Evolutionary conservation across 1,140 invertebrate species (phyloP).

Genomic region (Harpegnathos saltator): DNA sequence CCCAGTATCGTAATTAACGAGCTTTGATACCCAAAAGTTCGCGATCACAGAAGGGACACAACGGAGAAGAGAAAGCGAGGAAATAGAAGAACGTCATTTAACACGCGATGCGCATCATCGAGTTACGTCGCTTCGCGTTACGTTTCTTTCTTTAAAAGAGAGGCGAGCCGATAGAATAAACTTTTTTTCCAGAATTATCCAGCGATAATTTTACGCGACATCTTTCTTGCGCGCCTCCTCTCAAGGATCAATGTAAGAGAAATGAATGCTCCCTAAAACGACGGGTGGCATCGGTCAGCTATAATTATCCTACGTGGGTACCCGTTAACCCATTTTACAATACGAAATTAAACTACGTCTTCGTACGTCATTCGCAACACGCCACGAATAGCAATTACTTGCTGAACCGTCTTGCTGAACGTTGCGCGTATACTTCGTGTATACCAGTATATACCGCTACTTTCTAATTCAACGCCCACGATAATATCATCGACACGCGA

Average conservation of each 20-base stretch:
- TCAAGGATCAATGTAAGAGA: not conserved
- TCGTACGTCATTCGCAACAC: constrained; percentile 50
- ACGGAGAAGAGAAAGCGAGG: not conserved
- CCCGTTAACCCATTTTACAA: constrained; percentile 53
- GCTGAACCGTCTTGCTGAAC: not conserved
- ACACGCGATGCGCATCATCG: too few species aligned
- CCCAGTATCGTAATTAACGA: not conserved
- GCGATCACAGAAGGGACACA: not conserved
- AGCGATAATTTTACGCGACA: not conserved
- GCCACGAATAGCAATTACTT: constrained; percentile 60
- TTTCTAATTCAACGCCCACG: constrained; percentile 49
- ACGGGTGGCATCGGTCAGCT: not conserved
- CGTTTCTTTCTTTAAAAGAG: too few species aligned
- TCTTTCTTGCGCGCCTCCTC: not conserved
- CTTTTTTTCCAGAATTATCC: too few species aligned
- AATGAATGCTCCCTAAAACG: constrained; percentile 24
- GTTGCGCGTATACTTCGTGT: constrained; percentile 13
- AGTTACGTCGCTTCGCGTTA: too few species aligned
- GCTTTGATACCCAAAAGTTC: not conserved
- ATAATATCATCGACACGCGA: constrained; percentile 16
- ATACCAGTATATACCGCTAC: constrained; percentile 50
- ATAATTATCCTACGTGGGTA: constrained; percentile 34
- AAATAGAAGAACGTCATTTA: not conserved
- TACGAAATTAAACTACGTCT: constrained; percentile 58
- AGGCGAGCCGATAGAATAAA: too few species aligned